Evolutionary conservation across 2,888 invertebrate genomes (phyloP).

Genomic region (Patella depressa): DNA sequence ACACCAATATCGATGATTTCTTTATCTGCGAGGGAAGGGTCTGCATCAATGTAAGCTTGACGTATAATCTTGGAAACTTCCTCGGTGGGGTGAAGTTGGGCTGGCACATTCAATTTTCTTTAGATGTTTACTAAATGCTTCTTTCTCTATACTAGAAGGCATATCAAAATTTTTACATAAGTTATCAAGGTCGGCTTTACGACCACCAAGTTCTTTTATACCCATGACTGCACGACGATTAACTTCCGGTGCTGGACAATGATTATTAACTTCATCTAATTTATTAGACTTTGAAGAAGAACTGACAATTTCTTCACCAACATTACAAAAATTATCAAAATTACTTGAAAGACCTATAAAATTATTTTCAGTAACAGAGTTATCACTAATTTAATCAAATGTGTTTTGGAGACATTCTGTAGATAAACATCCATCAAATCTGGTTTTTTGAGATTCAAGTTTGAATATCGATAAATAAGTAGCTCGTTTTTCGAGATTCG

Average conservation of each 20-base stretch:
- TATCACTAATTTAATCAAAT: too few relatives aligned
- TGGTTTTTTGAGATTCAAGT: too few relatives aligned
- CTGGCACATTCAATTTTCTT: background rate
- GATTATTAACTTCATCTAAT: background rate
- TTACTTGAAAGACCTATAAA: background rate
- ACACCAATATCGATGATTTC: too few relatives aligned
- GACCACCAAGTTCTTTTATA: background rate
- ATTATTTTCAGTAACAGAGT: background rate
- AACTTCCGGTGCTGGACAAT: background rate
- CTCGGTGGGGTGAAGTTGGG: background rate
- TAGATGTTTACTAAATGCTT: slow-evolving; percentile 1
- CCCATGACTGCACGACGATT: background rate
- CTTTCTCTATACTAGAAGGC: background rate
- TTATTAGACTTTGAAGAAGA: background rate
- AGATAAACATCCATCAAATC: too few relatives aligned
- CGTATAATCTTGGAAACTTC: too few relatives aligned
- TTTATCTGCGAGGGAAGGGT: too few relatives aligned
- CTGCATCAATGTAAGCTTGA: too few relatives aligned
- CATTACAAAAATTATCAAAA: background rate
- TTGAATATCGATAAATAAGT: too few relatives aligned
- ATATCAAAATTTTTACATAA: background rate
- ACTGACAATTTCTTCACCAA: background rate
- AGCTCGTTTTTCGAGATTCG: too few relatives aligned
- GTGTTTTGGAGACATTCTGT: too few relatives aligned
- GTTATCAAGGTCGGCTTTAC: background rate